Evolutionary conservation across 2,113 vertebrate genomes (phyloP), one percentile per base, ranked within the genome.

Genomic region (Megaceryle torquata): DNA sequence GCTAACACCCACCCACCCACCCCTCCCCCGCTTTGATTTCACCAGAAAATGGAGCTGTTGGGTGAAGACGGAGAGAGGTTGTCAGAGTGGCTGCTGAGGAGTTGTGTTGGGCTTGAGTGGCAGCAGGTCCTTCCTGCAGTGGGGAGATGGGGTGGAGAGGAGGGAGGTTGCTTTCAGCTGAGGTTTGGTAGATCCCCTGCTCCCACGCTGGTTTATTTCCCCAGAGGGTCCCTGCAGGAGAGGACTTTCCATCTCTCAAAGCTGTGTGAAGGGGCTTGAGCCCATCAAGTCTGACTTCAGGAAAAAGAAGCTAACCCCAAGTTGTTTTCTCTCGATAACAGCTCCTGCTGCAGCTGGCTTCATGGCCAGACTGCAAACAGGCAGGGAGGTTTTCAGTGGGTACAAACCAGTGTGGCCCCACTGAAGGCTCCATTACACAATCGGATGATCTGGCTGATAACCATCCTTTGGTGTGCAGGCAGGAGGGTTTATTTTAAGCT

Each of bases 1-100:
- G n/a, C n/a, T n/a, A n/a, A n/a, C n/a, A 37, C 37, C 37, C 37
- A 7, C 37, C 50, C 63, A 72, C 25, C 63, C 25, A 18, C 17
- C 48, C 26, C 11, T 91, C 50, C 44, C 26, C 28, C 43, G 0
- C 1, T 22, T 43, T 69, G 57, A 46, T 53, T 5, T 15, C 53
- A 54, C n/a, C 78, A 82, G 76, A 93, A 64, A 60, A 90, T 71
- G n/a, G 24, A 93, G 60, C 60, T 78, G 90, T 78, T 25, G 83
- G 80, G 53, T 65, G 71, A 22, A 59, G 60, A 41, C 44, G 60
- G 68, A 65, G 37, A 63, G 77, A 70, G 31, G 41, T 48, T n/a
- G 69, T 65, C 53, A 50, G 68, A 82, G 61, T 17, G 53, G 83
- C 67, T 88, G 72, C 43, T 54, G 59, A 33, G 41, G 61, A 64